A percentile compares a stretch with the other conserved stretches of the same genome.
phyloP scores from a whole-genome alignment of 2,888 invertebrate genomes.

The Heliconius cydno region DNA sequence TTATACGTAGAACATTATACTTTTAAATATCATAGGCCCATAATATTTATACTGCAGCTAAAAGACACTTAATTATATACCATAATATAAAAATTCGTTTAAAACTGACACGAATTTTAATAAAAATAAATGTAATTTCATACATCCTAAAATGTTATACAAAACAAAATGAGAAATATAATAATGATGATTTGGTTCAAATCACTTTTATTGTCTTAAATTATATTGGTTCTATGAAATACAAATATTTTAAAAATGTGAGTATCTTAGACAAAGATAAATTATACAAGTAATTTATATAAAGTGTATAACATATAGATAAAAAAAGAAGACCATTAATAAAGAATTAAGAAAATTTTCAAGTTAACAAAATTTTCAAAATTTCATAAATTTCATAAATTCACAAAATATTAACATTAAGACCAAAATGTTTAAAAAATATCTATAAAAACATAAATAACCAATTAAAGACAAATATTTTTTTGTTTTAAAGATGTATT shows the following conservation, averaged over 20 bases:
- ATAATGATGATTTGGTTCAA: neutral
- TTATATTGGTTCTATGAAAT: neutral
- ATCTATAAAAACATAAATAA: too few relatives aligned
- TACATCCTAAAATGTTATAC: neutral
- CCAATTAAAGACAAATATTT: too few relatives aligned
- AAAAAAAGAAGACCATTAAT: neutral
- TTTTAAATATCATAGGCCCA: neutral
- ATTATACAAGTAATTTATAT: neutral
- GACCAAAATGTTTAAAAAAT: too few relatives aligned
- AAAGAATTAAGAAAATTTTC: constrained; percentile 2
- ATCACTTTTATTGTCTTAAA: neutral
- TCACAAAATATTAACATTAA: too few relatives aligned
- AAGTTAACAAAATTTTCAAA: neutral
- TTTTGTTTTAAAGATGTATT: too few relatives aligned
- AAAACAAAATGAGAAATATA: neutral
- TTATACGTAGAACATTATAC: neutral
- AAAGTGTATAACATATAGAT: neutral
- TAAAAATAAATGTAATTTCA: neutral
- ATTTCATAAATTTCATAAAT: neutral
- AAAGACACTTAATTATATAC: neutral
- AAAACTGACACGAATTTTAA: neutral
- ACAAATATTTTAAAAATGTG: neutral
- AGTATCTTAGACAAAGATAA: neutral
- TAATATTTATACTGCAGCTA: neutral
- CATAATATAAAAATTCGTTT: neutral